These are phyloP conservation scores for Platycheirus albimanus DNA, from an alignment of 2,888 invertebrate species.

Conservation along the genomic window DNA sequence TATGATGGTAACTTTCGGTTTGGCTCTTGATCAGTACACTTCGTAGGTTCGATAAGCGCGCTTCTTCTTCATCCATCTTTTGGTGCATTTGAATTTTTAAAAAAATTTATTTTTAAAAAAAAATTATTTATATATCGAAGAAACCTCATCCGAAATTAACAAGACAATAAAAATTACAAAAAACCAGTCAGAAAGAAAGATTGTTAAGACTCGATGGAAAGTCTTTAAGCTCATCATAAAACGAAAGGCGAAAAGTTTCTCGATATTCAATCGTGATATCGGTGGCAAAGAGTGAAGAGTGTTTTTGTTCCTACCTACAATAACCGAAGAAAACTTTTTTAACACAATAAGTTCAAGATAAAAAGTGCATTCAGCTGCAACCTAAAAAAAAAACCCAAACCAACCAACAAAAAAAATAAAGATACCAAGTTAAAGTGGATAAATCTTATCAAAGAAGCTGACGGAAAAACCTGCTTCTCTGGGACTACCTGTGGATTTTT, in stretches of 20 bases:
- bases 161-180: constrained; percentile 23
- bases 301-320: constrained; percentile 31
- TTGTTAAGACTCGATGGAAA: constrained; percentile 51
- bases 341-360: constrained; percentile 19
- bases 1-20: constrained; percentile 74
- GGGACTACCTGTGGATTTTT: constrained; percentile 47
- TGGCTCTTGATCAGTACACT: constrained; percentile 72
- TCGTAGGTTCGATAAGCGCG: constrained; percentile 72
- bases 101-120: too few species aligned
- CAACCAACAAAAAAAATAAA: too few species aligned
- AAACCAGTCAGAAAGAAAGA: constrained; percentile 47
- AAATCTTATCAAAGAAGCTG: constrained; percentile 43
- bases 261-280: constrained; percentile 65
- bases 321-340: constrained; percentile 19
- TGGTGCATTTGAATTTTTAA: too few species aligned
- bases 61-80: constrained; percentile 42
- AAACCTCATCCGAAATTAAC: neutral
- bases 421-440: constrained; percentile 50
- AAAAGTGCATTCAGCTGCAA: constrained; percentile 39
- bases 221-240: constrained; percentile 64
- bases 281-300: constrained; percentile 72
- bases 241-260: constrained; percentile 73
- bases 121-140: constrained; percentile 6
- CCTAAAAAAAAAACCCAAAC: neutral
- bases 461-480: constrained; percentile 39